Base-by-base conservation (phyloP, 2,888 invertebrate species). In the Plebejus anna region DNA sequence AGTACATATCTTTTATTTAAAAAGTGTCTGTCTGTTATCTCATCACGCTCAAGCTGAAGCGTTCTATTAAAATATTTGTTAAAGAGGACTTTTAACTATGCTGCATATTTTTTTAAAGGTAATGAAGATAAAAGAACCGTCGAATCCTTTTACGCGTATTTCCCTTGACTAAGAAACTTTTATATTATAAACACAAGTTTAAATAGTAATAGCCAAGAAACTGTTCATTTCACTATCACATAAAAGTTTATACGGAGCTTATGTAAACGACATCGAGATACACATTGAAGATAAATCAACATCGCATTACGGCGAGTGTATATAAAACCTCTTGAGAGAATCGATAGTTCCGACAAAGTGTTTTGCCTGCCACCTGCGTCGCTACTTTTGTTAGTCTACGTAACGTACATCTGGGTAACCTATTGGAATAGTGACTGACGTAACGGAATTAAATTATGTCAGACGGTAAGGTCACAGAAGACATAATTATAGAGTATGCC, bases 361-460 rank as follows among this genome's bases (percentile, higher is more conserved):
- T 83, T 83, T 83, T 83, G 82, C 82, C 83, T 84, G 83, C 81
- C 83, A 82, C 83, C 81, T 81, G 82, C 83, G 82, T 80, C 77
- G 79, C 80, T 81, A 81, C 79, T 83, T 83, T 84, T 84, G 82
- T 84, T 83, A 79, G 78, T 79, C 76, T 78, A 77, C 78, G 76
- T 77, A 77, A 77, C 75, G 78, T 80, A 78, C 77, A 77, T 82
- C 83, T 83, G 84, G 76, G 81, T 79, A 80, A 78, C 77, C 77
- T 78, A 76, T 79, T 75, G 75, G 77, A 80, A 79, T 78, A 79
- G 75, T 79, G 78, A 78, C 80, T 78, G 77, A 78, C 77, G 47
- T 70, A 73, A 61, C 22, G 51, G 47, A 59, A 61, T 28, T 61
- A 61, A 28, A 59, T 59, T n/a, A 7, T 7, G n/a, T 59, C 2